Evolutionary conservation across 2,113 vertebrate genomes (phyloP).

Genomic region (Pseudopipra pipra): DNA sequence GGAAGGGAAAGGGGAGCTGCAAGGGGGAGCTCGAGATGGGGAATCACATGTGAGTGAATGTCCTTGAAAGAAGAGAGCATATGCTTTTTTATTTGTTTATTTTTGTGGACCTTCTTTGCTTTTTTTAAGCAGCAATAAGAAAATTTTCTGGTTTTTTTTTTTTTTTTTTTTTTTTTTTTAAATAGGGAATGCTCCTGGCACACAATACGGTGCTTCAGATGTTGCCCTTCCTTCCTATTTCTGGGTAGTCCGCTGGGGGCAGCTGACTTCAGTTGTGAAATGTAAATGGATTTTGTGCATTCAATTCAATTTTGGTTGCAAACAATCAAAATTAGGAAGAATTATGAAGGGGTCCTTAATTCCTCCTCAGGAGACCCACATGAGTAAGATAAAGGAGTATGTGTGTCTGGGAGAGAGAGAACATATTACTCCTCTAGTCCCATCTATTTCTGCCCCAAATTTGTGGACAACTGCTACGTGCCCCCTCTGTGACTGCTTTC

Average conservation of each 20-base stretch:
- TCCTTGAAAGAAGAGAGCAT: slow-evolving; percentile 1
- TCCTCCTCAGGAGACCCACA: neutral
- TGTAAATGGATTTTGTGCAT: neutral
- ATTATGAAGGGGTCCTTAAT: neutral
- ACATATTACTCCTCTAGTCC: neutral
- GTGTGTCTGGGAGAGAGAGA: neutral
- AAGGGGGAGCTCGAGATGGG: neutral
- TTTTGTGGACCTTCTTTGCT: neutral
- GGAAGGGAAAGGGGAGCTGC: neutral
- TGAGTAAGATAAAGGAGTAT: neutral
- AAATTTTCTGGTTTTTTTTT: neutral
- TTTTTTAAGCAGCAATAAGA: neutral
- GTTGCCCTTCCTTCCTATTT: neutral
- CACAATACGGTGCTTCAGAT: neutral
- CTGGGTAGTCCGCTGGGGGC: neutral
- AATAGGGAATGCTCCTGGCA: neutral
- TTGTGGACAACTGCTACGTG: neutral
- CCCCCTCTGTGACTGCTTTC: neutral
- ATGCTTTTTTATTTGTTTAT: neutral
- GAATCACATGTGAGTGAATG: neutral
- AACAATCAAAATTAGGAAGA: neutral
- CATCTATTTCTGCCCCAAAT: neutral
- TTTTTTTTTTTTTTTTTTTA: neutral
- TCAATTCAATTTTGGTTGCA: neutral
- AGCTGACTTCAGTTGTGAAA: neutral